Evolutionary conservation across 2,797 vertebrate species (phyloP).

Genomic region (Xenentodon cancila): DNA sequence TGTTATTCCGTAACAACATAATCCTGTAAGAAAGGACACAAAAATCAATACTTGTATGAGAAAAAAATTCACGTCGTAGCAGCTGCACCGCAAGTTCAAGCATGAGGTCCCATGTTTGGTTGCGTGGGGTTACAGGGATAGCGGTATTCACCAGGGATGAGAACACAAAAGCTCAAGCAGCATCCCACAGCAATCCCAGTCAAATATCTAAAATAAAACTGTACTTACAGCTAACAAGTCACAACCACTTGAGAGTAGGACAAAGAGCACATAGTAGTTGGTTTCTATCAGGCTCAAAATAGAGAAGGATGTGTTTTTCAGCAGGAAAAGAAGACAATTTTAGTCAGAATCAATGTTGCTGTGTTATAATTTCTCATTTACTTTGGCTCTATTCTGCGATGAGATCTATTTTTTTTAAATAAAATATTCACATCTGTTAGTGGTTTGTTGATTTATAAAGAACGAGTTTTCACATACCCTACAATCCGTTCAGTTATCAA

Average conservation of each 20-base stretch:
- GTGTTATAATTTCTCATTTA: constrained; percentile 14
- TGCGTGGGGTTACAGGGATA: constrained; percentile 21
- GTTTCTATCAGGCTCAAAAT: constrained; percentile 13
- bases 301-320: not conserved
- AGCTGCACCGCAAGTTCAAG: constrained; percentile 28
- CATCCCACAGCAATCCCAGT: constrained; percentile 12
- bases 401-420: not conserved
- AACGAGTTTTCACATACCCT: not conserved
- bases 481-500: not conserved
- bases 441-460: too few relatives aligned
- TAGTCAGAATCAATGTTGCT: constrained; percentile 47
- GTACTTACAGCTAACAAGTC: constrained; percentile 15
- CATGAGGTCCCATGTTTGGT: constrained; percentile 22
- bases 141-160: constrained; percentile 23
- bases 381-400: too few relatives aligned
- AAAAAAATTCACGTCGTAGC: constrained; percentile 43
- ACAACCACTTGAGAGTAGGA: constrained; percentile 6
- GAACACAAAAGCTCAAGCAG: constrained; percentile 10
- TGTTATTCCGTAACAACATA: constrained; percentile 92
- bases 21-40: constrained; percentile 80
- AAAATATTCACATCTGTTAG: not conserved
- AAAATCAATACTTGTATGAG: constrained; percentile 62
- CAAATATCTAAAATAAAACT: constrained; percentile 14
- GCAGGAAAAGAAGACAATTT: not conserved
- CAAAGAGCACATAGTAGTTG: constrained; percentile 3